Percentiles rank a stretch among this genome's conserved stretches.
Evolutionary conservation across 2,888 invertebrate species (phyloP).

Genomic region (Eupithecia exiguata): DNA sequence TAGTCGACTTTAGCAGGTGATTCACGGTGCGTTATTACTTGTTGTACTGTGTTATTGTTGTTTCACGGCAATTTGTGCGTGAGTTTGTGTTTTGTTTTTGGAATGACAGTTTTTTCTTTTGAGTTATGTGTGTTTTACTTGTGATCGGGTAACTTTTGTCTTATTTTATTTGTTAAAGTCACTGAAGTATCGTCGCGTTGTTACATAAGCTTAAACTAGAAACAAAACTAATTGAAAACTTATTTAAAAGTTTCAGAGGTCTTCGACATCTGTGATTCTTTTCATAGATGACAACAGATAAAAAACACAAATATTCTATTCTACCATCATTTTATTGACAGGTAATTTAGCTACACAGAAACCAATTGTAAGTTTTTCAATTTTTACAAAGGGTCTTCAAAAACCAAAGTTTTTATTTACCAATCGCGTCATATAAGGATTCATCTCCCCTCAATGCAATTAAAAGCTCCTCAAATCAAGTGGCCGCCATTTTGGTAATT

Average conservation of each 20-base stretch:
- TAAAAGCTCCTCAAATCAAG: conserved; percentile 56
- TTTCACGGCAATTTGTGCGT: conserved; percentile 32
- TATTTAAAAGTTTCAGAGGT: not conserved
- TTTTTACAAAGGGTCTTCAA: not conserved
- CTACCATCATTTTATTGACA: not conserved
- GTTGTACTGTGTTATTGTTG: conserved; percentile 28
- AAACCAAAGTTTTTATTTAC: conserved; percentile 5
- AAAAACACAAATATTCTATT: not conserved
- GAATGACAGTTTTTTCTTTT: conserved; percentile 24
- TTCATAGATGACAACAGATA: too few relatives aligned
- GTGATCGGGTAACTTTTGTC: not conserved
- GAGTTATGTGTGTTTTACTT: conserved; percentile 9
- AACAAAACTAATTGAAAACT: not conserved
- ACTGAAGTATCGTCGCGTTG: too few relatives aligned
- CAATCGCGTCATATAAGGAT: conserved; percentile 10
- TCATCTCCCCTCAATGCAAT: conserved; percentile 48
- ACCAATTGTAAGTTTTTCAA: not conserved
- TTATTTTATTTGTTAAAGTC: not conserved
- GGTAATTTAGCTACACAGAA: not conserved
- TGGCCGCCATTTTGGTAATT: conserved; percentile 61
- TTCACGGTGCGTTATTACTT: conserved; percentile 49
- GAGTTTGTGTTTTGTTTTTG: conserved; percentile 14
- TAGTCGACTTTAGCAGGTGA: conserved; percentile 48
- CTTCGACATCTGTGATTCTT: not conserved
- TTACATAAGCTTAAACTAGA: too few relatives aligned